Evolutionary conservation across 2,113 vertebrate species (phyloP), one percentile per base, ranked within the genome.

Genomic region (Channa maculata): DNA sequence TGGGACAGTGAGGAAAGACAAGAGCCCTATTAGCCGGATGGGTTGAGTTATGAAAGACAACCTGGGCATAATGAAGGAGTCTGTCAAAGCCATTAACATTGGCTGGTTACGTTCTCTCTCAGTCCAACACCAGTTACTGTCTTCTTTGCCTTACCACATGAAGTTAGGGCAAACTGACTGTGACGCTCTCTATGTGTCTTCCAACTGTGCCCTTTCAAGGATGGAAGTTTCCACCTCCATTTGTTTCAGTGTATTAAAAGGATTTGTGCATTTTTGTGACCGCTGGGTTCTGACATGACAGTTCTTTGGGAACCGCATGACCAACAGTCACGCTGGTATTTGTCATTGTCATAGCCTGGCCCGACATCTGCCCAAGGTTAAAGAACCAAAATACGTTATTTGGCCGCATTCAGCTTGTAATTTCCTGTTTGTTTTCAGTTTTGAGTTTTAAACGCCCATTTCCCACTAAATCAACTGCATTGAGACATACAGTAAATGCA

Each of bases 11-110:
- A 81, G 65, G 34, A 57, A 76, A 64, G 77, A 65, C 65, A 60
- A 57, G 77, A 78, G 76, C 33, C 75, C 63, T 63, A 81, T 89
- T 85, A 84, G 70, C 53, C 55, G 62, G 57, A 68, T 46, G 52
- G 65, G 67, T 3, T 15, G 45, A 58, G 61, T 71, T 68, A 65
- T 69, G 70, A 78, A 72, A 75, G 76, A 83, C 52, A 69, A 43
- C 62, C 76, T 75, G 65, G 11, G 33, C 8, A 54, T 67, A 86
- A 86, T 81, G 66, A 84, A 73, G 71, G 61, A 77, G 44, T 52
- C 77, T 36, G 65, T 84, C 67, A 77, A 44, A 71, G 24, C 50
- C 34, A 38, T 77, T 65, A 83, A 50, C 44, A 44, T 72, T 74
- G 59, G 41, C 15, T 74, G 62, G 67, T 65, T 83, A 45, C 12